phyloP scores from a whole-genome alignment of 1,140 invertebrate species.

The Forficula auricularia region DNA sequence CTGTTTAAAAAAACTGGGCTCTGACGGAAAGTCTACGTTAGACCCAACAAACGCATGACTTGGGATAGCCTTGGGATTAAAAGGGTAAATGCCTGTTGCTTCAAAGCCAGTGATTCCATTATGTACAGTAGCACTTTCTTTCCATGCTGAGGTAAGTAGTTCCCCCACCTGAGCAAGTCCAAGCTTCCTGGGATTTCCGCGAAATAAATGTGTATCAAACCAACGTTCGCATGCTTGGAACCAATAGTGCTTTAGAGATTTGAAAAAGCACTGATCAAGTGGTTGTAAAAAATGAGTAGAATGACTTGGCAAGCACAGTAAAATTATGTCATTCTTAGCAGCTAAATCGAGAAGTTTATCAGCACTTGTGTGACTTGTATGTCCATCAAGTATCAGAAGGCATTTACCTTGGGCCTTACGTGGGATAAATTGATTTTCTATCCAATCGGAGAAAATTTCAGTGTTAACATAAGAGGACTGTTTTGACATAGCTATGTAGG shows the following conservation, averaged over 20 bases:
- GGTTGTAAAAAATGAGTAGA: slow-evolving; percentile 23
- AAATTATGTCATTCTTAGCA: slow-evolving; percentile 20
- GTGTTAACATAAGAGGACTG: slow-evolving; percentile 23
- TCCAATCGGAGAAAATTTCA: slow-evolving; percentile 23
- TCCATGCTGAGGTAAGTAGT: slow-evolving; percentile 14
- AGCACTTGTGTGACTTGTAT: slow-evolving; percentile 19
- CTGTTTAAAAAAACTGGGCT: no score
- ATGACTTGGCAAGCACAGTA: slow-evolving; percentile 23
- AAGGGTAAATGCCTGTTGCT: slow-evolving; percentile 14
- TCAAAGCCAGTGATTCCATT: slow-evolving; percentile 14
- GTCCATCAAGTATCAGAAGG: slow-evolving; percentile 25
- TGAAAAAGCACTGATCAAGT: slow-evolving; percentile 21
- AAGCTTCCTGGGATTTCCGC: slow-evolving; percentile 13
- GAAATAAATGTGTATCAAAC: no score
- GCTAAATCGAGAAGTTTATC: slow-evolving; percentile 20
- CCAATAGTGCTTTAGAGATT: slow-evolving; percentile 16
- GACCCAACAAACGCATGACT: slow-evolving; percentile 8
- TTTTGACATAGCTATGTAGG: slow-evolving; percentile 24
- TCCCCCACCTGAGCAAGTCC: slow-evolving; percentile 9
- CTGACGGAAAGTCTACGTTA: neutral
- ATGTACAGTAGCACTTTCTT: slow-evolving; percentile 9
- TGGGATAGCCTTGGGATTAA: slow-evolving; percentile 12
- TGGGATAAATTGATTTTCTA: slow-evolving; percentile 22
- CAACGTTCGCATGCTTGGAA: no score
- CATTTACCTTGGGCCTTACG: slow-evolving; percentile 21